Percentiles rank a stretch among this genome's conserved stretches.
phyloP scores from a whole-genome alignment of 2,113 vertebrate species.

The Macrotus californicus region DNA sequence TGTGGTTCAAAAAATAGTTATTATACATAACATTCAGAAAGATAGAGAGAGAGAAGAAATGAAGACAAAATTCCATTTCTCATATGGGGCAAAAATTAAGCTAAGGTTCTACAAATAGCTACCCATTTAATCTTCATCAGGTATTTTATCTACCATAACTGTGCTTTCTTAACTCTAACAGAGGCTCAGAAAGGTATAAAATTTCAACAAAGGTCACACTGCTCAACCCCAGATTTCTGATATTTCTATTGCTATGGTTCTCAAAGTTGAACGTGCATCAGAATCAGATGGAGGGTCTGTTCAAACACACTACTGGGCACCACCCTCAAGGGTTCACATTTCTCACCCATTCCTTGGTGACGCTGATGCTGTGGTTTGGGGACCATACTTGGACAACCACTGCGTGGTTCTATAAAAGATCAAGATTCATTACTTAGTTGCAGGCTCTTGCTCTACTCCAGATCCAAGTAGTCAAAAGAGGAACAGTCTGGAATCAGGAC shows the following conservation, averaged over 20 bases:
- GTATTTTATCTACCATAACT: neutral
- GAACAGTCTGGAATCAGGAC: neutral
- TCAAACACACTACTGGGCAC: neutral
- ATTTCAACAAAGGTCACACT: neutral
- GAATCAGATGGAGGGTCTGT: neutral
- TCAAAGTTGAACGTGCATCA: neutral
- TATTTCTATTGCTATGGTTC: neutral
- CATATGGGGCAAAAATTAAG: neutral
- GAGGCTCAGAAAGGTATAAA: neutral
- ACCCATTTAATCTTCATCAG: neutral
- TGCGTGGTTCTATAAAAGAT: fast-evolving
- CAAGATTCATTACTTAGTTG: too few species aligned
- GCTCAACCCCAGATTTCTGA: neutral
- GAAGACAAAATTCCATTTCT: neutral
- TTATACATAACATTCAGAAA: neutral
- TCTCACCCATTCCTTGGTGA: neutral
- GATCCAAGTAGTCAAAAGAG: neutral
- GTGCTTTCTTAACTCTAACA: neutral
- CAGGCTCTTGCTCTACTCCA: neutral
- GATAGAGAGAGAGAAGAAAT: neutral
- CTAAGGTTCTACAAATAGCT: neutral
- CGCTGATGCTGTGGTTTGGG: too few species aligned
- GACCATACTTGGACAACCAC: neutral
- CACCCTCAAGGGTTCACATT: fast-evolving
- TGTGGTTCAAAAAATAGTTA: neutral